Evolutionary conservation across 2,113 vertebrate genomes (phyloP).

Genomic region (Dromas ardeola): DNA sequence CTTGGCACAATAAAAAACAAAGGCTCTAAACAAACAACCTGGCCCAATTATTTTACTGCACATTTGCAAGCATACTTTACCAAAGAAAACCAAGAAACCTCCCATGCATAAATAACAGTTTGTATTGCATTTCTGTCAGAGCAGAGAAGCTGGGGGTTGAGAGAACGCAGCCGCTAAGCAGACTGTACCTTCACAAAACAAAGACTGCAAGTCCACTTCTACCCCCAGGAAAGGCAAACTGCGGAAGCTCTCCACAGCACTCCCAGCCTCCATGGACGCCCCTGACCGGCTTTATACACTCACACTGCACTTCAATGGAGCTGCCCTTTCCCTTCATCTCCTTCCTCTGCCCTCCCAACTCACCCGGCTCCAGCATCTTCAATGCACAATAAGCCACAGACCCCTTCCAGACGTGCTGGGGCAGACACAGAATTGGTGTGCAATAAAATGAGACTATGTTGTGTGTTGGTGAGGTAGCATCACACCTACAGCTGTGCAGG

Average conservation of each 20-base stretch:
- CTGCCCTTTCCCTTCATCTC: not conserved
- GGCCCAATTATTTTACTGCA: not conserved
- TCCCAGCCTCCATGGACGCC: not conserved
- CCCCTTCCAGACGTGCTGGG: rapidly evolving
- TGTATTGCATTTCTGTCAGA: not conserved
- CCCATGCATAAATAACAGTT: not conserved
- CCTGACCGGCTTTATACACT: too few species aligned
- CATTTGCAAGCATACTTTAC: not conserved
- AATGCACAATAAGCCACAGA: rapidly evolving
- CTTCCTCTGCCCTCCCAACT: not conserved
- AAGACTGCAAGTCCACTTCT: too few species aligned
- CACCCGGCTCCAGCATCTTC: not conserved
- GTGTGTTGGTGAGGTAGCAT: not conserved
- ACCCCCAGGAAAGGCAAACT: not conserved
- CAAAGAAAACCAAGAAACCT: not conserved
- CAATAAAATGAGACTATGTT: rapidly evolving
- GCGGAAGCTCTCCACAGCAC: not conserved
- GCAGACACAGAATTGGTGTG: not conserved
- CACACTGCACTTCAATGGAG: rapidly evolving
- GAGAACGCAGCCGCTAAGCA: not conserved
- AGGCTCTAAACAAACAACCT: not conserved
- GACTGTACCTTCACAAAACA: not conserved
- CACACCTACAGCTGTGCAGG: not conserved
- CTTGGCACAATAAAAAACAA: not conserved
- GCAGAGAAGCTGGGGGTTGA: not conserved